phyloP scores from a whole-genome alignment of 2,797 vertebrate species.

The Pseudochirops corinnae region DNA sequence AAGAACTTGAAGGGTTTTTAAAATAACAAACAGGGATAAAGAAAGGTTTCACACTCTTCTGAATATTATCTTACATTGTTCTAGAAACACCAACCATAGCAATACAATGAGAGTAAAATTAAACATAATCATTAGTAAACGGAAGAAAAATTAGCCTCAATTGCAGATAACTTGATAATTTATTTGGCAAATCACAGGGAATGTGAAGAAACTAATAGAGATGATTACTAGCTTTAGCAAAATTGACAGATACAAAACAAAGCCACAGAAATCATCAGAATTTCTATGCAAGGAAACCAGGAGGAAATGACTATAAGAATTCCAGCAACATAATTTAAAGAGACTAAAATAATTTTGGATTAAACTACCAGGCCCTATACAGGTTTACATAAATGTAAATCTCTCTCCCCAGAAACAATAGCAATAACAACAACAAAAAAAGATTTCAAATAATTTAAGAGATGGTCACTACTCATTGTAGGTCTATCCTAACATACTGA shows the following conservation, averaged over 20 bases:
- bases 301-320: background rate
- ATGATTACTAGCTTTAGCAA: background rate
- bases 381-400: too few species aligned
- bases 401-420: too few species aligned
- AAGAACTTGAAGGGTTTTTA: background rate
- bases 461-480: too few species aligned
- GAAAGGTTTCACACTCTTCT: background rate
- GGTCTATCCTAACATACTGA: too few species aligned
- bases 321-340: background rate
- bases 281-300: background rate
- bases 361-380: background rate
- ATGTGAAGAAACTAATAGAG: background rate
- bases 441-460: too few species aligned
- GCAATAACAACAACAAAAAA: too few species aligned
- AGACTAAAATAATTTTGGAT: background rate
- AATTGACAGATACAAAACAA: background rate
- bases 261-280: background rate
- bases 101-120: background rate
- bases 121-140: background rate
- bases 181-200: background rate
- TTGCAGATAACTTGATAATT: background rate
- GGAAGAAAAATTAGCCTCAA: background rate
- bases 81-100: background rate
- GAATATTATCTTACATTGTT: background rate
- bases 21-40: background rate